Evolutionary conservation across 2,888 invertebrate genomes (phyloP).

Genomic region (Podotricha telesiphe): DNA sequence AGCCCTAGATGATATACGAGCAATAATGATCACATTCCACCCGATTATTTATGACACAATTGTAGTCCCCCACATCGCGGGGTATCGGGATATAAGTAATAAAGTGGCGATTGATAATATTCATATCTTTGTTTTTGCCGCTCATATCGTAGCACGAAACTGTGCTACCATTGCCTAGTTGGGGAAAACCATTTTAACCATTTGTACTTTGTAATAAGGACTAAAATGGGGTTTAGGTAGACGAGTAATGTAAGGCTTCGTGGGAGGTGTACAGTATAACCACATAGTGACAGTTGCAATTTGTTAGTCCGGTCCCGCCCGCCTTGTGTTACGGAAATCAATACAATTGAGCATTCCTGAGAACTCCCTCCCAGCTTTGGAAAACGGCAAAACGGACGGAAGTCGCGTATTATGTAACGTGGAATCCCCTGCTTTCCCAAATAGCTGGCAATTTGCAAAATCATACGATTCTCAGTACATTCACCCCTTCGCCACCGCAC

Average conservation of each 20-base stretch:
- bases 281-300: slow-evolving; percentile 40
- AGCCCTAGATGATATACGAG: slow-evolving; percentile 50
- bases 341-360: slow-evolving; percentile 41
- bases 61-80: slow-evolving; percentile 44
- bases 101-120: slow-evolving; percentile 48
- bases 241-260: slow-evolving; percentile 10
- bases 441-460: slow-evolving; percentile 39
- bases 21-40: slow-evolving; percentile 41
- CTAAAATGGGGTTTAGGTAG: slow-evolving; percentile 8
- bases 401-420: slow-evolving; percentile 37
- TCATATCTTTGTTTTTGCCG: slow-evolving; percentile 49
- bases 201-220: slow-evolving; percentile 5
- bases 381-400: slow-evolving; percentile 30
- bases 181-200: slow-evolving; percentile 7
- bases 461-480: slow-evolving; percentile 36
- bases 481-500: slow-evolving; percentile 29
- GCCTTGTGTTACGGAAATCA: slow-evolving; percentile 41
- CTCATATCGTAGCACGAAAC: slow-evolving; percentile 22
- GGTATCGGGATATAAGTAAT: slow-evolving; percentile 43
- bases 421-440: slow-evolving; percentile 33
- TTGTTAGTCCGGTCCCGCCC: slow-evolving; percentile 37
- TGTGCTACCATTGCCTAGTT: background rate
- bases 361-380: slow-evolving; percentile 32
- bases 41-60: slow-evolving; percentile 49
- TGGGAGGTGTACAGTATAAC: slow-evolving; percentile 31